These are phyloP conservation scores for Rhinogobio ventralis DNA, from an alignment of 2,797 vertebrate species.

Conservation along the genomic window DNA sequence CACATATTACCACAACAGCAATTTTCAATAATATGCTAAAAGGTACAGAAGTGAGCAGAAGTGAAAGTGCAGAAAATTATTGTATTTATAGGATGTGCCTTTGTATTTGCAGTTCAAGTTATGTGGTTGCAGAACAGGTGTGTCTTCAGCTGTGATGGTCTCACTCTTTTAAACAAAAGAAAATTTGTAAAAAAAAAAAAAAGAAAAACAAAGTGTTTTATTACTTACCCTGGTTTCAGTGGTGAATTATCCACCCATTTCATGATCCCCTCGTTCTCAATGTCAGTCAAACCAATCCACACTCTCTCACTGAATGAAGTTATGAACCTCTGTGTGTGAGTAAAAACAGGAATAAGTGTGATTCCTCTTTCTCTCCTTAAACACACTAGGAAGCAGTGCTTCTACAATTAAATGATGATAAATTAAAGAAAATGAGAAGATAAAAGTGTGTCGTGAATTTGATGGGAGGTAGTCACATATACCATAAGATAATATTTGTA, in stretches of 20 bases:
- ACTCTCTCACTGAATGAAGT: not conserved
- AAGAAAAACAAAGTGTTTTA: not conserved
- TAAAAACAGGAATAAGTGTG: not conserved
- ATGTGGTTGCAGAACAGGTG: too few species aligned
- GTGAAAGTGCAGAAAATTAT: not conserved
- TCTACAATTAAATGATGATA: too few species aligned
- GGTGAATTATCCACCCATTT: not conserved
- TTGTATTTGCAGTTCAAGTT: not conserved
- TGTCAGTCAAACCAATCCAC: conserved; percentile 22
- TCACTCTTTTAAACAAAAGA: too few species aligned
- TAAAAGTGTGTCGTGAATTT: too few species aligned
- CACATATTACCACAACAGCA: not conserved
- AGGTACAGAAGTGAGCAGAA: not conserved
- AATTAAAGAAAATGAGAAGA: too few species aligned
- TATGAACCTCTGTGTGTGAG: not conserved
- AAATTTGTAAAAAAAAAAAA: too few species aligned
- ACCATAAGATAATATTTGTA: too few species aligned
- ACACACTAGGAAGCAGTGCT: too few species aligned
- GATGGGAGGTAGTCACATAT: too few species aligned
- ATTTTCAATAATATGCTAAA: not conserved
- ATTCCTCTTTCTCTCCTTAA: not conserved
- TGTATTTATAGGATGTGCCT: not conserved
- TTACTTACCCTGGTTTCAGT: not conserved
- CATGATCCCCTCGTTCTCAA: not conserved
- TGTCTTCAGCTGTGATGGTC: too few species aligned